These are phyloP conservation scores for Amphipyra tragopoginis DNA, from an alignment of 2,888 invertebrate species.

Conservation along the genomic window DNA sequence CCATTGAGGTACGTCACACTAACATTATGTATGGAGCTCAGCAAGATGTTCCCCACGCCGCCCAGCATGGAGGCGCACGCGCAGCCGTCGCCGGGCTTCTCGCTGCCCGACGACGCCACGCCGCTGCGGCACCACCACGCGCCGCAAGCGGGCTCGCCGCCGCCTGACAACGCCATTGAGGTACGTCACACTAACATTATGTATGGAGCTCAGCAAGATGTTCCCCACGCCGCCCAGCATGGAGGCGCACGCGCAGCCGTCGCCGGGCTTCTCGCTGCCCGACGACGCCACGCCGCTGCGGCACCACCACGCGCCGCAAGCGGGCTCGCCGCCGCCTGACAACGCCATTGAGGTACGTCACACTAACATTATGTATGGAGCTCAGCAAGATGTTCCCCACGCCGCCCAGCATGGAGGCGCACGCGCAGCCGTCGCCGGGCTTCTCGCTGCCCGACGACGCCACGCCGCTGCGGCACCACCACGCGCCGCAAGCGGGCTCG, in stretches of 20 bases:
- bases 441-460: slow-evolving; percentile 90
- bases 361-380: no score
- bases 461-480: slow-evolving; percentile 69
- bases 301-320: slow-evolving; percentile 66
- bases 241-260: slow-evolving; percentile 97
- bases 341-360: slow-evolving; percentile 92
- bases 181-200: no score
- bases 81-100: slow-evolving; percentile 95
- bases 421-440: slow-evolving; percentile 96
- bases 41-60: slow-evolving; percentile 99
- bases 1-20: slow-evolving; percentile 92
- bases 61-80: slow-evolving; percentile 98
- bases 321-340: slow-evolving; percentile 93
- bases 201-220: slow-evolving; percentile 98
- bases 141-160: slow-evolving; percentile 90
- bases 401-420: slow-evolving; percentile 98
- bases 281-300: slow-evolving; percentile 82
- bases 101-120: slow-evolving; percentile 88
- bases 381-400: slow-evolving; percentile 99
- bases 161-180: slow-evolving; percentile 93
- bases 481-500: slow-evolving; percentile 83
- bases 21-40: no score
- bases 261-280: slow-evolving; percentile 92
- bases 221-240: slow-evolving; percentile 99
- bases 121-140: slow-evolving; percentile 67